These are phyloP conservation scores for Busseola fusca DNA, from an alignment of 2,888 invertebrate species.

Conservation along the genomic window DNA sequence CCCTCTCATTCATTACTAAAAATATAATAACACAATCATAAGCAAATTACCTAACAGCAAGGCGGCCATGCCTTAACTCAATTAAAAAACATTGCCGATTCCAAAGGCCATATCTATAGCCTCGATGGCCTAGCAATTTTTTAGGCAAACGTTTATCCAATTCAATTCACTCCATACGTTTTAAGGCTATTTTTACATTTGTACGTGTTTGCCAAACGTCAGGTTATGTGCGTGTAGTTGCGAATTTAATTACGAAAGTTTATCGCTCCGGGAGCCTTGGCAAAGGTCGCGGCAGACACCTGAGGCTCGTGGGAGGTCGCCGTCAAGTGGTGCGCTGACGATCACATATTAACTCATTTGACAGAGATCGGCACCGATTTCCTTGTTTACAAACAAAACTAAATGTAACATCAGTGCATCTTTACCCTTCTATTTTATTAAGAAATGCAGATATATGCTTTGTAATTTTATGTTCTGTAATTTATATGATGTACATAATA, in stretches of 20 bases:
- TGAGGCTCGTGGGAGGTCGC: conserved; percentile 54
- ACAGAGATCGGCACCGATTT: conserved; percentile 23
- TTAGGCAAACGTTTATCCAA: conserved; percentile 41
- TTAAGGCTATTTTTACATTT: conserved; percentile 52
- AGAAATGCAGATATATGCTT: too few species aligned
- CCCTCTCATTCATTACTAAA: background rate
- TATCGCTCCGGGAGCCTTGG: conserved; percentile 70
- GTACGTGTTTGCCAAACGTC: conserved; percentile 56
- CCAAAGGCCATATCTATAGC: conserved; percentile 36
- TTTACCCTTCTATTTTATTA: too few species aligned
- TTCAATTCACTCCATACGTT: conserved; percentile 42
- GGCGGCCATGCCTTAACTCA: conserved; percentile 20
- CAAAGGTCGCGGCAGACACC: conserved; percentile 65
- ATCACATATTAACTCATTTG: conserved; percentile 48
- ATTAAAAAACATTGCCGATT: conserved; percentile 15
- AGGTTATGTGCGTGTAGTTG: conserved; percentile 60
- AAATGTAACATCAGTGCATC: too few species aligned
- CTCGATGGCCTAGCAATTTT: conserved; percentile 52
- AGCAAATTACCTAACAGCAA: background rate
- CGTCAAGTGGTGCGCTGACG: conserved; percentile 28
- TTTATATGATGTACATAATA: too few species aligned
- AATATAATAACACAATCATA: conserved; percentile 11
- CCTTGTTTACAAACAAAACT: too few species aligned
- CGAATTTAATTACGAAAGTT: conserved; percentile 73
- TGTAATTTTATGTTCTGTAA: too few species aligned